Evolutionary conservation across 2,113 vertebrate species (phyloP), one percentile per base, ranked within the genome.

Genomic region (Burhinus bistriatus): DNA sequence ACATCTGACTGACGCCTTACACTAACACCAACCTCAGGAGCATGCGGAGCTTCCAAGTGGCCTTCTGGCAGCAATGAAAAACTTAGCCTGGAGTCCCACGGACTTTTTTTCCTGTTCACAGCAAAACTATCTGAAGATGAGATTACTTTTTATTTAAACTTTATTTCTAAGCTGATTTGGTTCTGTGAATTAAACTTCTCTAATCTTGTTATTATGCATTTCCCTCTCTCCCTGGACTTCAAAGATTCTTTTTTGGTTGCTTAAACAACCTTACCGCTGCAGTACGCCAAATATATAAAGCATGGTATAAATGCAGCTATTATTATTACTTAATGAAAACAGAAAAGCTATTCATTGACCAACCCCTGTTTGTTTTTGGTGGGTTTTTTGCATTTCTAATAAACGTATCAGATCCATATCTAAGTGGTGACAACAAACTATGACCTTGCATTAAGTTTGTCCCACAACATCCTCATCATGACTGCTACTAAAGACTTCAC

Each of bases 311-410:
- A 91, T 34, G 38, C 58, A 88, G 17, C 75, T 77, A 27, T 91
- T 80, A 94, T 87, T 87, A 83, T 62, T 77, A 45, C 42, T 54
- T 79, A 72, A 59, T 83, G 57, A 93, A 93, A 94, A 52, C 80
- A 96, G 38, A 23, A 14, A 83, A 85, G 87, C 91, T 90, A 92
- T 82, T 93, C 23, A 87, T 64, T 91, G 93, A 87, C 57, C 52
- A 82, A 58, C 14, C 5, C 40, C 40, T 40, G 40, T 40, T 40
- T 40, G 40, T 8, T 40, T 40, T 40, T 11, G 40, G 40, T 40
- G 40, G 18, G 2, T 29, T 3, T 6, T 38, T 51, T 23, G 9
- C 21, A 59, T 78, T 95, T 91, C 80, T 88, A 95, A 96, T 80
- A 91, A 95, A 72, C 58, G 34, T 44, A 89, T 40, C 77, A 83